A percentile compares a stretch with the other conserved stretches of the same genome.
Evolutionary conservation across 2,888 invertebrate genomes (phyloP).

Genomic region (Adelognathus sp.): DNA sequence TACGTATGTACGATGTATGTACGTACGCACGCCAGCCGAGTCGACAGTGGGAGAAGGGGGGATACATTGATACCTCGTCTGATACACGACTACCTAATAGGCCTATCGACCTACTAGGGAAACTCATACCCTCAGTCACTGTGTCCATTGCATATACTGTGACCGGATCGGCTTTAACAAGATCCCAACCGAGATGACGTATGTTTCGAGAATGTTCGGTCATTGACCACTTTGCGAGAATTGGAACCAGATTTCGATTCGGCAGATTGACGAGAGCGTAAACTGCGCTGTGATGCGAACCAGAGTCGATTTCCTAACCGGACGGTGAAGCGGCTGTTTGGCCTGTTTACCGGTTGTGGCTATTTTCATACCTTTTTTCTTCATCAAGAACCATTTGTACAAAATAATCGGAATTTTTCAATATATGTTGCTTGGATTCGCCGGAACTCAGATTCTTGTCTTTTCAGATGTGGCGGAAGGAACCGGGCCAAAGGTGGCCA

Average conservation of each 20-base stretch:
- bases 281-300: not conserved
- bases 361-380: no score
- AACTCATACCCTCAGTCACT: slow-evolving; percentile 24
- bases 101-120: slow-evolving; percentile 62
- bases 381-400: no score
- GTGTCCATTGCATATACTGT: slow-evolving; percentile 34
- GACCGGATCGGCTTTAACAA: slow-evolving; percentile 58
- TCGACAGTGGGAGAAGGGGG: slow-evolving; percentile 28
- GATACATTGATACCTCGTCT: slow-evolving; percentile 63
- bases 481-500: no score
- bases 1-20: slow-evolving; percentile 51
- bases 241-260: not conserved
- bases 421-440: no score
- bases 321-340: not conserved
- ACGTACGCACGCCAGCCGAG: slow-evolving; percentile 27
- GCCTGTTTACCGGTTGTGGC: no score
- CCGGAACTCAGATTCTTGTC: no score
- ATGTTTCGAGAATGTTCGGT: slow-evolving; percentile 17
- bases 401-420: no score
- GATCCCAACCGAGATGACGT: slow-evolving; percentile 50
- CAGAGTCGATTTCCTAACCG: not conserved
- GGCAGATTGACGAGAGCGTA: not conserved
- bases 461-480: no score
- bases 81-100: slow-evolving; percentile 71
- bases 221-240: slow-evolving; percentile 35